Evolutionary conservation across 1,140 invertebrate genomes (phyloP).

Genomic region (Bombus pascuorum): DNA sequence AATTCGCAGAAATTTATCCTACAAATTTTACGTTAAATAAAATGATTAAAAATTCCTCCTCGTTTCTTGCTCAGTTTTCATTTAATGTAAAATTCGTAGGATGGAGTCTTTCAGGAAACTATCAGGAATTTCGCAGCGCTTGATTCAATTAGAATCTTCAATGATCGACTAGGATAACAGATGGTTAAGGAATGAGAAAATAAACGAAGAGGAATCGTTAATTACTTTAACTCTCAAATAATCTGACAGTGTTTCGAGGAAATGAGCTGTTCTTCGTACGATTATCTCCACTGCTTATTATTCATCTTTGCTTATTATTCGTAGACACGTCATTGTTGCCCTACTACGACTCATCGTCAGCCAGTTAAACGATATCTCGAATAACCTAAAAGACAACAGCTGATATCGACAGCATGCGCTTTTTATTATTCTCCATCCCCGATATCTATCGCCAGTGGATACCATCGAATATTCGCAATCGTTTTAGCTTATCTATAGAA

Average conservation of each 20-base stretch:
- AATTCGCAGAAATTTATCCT: too few relatives aligned
- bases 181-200: too few relatives aligned
- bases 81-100: too few relatives aligned
- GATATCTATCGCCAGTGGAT: neutral
- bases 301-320: constrained; percentile 8
- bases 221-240: neutral
- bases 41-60: too few relatives aligned
- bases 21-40: too few relatives aligned
- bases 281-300: neutral
- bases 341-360: neutral
- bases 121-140: too few relatives aligned
- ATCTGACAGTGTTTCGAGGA: neutral
- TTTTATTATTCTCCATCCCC: neutral
- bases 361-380: neutral
- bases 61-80: too few relatives aligned
- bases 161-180: too few relatives aligned
- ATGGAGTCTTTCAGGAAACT: too few relatives aligned
- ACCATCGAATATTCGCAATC: neutral
- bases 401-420: neutral
- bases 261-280: neutral
- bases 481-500: constrained; percentile 6
- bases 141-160: too few relatives aligned
- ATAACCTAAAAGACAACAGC: neutral
- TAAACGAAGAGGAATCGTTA: neutral
- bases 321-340: neutral